Evolutionary conservation across 2,888 invertebrate genomes (phyloP), one percentile per base, ranked within the genome.

Genomic region (Sphaeridia pumilis): DNA sequence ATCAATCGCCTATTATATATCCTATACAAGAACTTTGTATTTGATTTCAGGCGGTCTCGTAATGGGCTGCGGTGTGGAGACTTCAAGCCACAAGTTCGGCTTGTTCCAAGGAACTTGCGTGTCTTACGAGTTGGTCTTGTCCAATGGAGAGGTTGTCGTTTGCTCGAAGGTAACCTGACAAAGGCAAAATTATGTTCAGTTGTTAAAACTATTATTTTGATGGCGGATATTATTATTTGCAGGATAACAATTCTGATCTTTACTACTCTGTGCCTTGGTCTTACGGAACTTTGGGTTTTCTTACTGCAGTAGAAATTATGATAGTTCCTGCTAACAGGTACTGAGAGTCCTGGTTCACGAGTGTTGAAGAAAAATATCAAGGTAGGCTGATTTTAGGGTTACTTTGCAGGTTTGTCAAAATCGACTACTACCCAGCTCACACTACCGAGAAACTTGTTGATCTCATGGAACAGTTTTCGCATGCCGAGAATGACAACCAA

Each of bases 231-330:
- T 38, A 38, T 20, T 20, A 17, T 28, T 53, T 59, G 12, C 71
- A 82, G 80, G 76, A 79, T 17, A 77, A 82, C 56, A 81, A 85
- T 65, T 69, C 80, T 2, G 84, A 87, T 58, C 69, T 88, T 41
- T 88, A 80, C 70, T 82, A 84, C 68, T 75, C 84, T 1, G 75
- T 87, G 2, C 87, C 87, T 0, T 87, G 87, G 87, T 87, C 87
- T 0, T 83, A 87, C 67, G 88, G 88, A 4, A 87, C 87, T 0
- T 72, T 88, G 4, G 87, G 87, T 17, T 84, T 88, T 68, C 73
- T 88, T 22, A 83, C 84, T 0, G 81, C 84, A 0, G 84, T 79
- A 0, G 80, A 82, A 66, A 78, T 88, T 43, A 76, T 78, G 70
- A 77, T 88, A 24, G 75, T 87, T 47, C 84, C 83, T 2, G 82